These are phyloP conservation scores for Drosophila pallidifrons DNA, from an alignment of 1,140 invertebrate genomes.

Conservation along the genomic window DNA sequence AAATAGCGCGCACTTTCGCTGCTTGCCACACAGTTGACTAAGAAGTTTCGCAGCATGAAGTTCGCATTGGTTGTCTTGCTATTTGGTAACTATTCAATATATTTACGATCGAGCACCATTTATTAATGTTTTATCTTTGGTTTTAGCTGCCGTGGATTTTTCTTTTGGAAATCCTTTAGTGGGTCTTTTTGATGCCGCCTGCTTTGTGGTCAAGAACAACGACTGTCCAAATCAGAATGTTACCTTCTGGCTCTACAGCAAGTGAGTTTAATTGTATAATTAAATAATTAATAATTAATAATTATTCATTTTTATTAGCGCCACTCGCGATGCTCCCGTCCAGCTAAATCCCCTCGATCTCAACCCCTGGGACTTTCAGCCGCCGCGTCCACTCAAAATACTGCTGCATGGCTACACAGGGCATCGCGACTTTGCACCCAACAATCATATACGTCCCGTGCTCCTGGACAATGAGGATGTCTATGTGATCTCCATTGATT, in stretches of 20 bases:
- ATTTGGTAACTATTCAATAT: slow-evolving; percentile 43
- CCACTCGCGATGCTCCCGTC: slow-evolving; percentile 85
- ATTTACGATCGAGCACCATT: background rate
- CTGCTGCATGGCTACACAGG: slow-evolving; percentile 89
- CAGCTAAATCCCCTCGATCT: slow-evolving; percentile 83
- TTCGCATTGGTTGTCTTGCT: slow-evolving; percentile 37
- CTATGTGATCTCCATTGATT: slow-evolving; percentile 88
- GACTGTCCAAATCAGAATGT: slow-evolving; percentile 87
- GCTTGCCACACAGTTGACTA: slow-evolving; percentile 48
- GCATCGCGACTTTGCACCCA: slow-evolving; percentile 87
- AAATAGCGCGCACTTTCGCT: slow-evolving; percentile 61
- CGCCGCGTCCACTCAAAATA: slow-evolving; percentile 86
- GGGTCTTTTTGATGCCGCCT: slow-evolving; percentile 65
- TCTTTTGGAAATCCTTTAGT: slow-evolving; percentile 52
- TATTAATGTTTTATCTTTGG: background rate
- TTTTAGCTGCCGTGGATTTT: slow-evolving; percentile 21
- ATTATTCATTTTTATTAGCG: slow-evolving; percentile 29
- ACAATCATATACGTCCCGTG: slow-evolving; percentile 87
- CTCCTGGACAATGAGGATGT: slow-evolving; percentile 86
- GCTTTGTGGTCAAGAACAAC: slow-evolving; percentile 63
- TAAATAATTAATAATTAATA: background rate
- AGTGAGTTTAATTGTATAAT: slow-evolving; percentile 73
- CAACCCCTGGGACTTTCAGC: slow-evolving; percentile 86
- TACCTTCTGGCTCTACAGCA: slow-evolving; percentile 88
- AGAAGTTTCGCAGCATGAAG: slow-evolving; percentile 55